These are phyloP conservation scores for Notolepis coatsorum DNA, from an alignment of 2,797 vertebrate genomes.

Conservation along the genomic window DNA sequence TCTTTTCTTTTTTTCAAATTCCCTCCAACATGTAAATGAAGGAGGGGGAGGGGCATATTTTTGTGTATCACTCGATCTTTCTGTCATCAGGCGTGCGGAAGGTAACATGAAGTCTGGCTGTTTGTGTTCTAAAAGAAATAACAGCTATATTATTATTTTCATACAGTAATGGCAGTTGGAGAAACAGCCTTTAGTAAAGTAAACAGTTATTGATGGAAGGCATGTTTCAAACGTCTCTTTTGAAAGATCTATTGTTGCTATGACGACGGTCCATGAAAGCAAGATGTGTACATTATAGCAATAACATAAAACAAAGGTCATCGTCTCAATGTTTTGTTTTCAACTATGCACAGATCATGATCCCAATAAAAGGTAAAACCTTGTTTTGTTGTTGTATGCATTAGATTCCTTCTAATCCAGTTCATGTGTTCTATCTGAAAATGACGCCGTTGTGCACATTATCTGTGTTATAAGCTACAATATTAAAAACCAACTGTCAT, in stretches of 20 bases:
- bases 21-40: constrained; percentile 23
- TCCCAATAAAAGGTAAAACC: constrained; percentile 16
- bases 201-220: no score
- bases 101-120: neutral
- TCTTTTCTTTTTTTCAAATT: neutral
- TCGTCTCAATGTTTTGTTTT: constrained; percentile 4
- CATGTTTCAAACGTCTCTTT: no score
- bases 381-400: neutral
- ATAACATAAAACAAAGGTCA: constrained; percentile 12
- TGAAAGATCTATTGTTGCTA: neutral
- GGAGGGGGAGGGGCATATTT: neutral
- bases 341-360: neutral
- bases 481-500: no score
- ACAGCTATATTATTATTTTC: constrained; percentile 18
- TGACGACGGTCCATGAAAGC: neutral
- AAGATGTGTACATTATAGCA: constrained; percentile 6
- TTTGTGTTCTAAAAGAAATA: constrained; percentile 17
- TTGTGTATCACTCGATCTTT: neutral
- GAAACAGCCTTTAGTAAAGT: no score
- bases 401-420: no score
- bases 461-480: no score
- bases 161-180: no score
- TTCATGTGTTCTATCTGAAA: no score
- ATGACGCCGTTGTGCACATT: no score
- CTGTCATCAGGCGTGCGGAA: constrained; percentile 19